Evolutionary conservation across 2,113 vertebrate genomes (phyloP).

Genomic region (Eulemur rufifrons): DNA sequence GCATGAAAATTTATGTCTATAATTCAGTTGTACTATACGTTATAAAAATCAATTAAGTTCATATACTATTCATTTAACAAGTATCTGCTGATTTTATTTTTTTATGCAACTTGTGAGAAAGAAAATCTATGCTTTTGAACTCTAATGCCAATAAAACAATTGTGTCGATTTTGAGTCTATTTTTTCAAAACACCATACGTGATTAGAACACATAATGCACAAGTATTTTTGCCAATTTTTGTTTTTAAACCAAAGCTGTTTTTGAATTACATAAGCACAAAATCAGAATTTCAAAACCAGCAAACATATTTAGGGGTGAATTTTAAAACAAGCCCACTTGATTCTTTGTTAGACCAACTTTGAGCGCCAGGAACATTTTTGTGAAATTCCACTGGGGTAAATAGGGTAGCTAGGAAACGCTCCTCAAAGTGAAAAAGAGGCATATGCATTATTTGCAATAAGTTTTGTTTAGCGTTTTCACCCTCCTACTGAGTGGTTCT

Average conservation of each 20-base stretch:
- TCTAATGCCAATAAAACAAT: slow-evolving; percentile 78
- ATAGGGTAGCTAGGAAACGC: slow-evolving; percentile 75
- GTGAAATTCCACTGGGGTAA: slow-evolving; percentile 78
- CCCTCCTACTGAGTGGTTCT: slow-evolving; percentile 44
- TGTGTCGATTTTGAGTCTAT: slow-evolving; percentile 79
- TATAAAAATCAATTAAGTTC: slow-evolving; percentile 24
- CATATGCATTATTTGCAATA: slow-evolving; percentile 68
- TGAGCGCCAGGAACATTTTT: slow-evolving; percentile 69
- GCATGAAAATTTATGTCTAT: not conserved
- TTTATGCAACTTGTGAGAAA: slow-evolving; percentile 55
- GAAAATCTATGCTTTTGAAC: slow-evolving; percentile 66
- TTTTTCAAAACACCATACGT: slow-evolving; percentile 85
- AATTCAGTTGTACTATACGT: not conserved
- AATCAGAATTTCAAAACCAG: slow-evolving; percentile 83
- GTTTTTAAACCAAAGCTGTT: slow-evolving; percentile 87
- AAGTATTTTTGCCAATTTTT: slow-evolving; percentile 82
- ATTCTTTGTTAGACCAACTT: slow-evolving; percentile 75
- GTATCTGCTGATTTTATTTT: slow-evolving; percentile 59
- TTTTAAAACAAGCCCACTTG: slow-evolving; percentile 82
- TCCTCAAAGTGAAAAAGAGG: slow-evolving; percentile 57
- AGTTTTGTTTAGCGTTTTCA: slow-evolving; percentile 56
- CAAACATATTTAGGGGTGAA: slow-evolving; percentile 82
- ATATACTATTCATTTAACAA: slow-evolving; percentile 51
- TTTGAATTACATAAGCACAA: slow-evolving; percentile 83
- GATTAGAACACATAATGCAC: slow-evolving; percentile 85